Evolutionary conservation across 2,113 vertebrate genomes (phyloP).

Genomic region (Regulus satrapa): DNA sequence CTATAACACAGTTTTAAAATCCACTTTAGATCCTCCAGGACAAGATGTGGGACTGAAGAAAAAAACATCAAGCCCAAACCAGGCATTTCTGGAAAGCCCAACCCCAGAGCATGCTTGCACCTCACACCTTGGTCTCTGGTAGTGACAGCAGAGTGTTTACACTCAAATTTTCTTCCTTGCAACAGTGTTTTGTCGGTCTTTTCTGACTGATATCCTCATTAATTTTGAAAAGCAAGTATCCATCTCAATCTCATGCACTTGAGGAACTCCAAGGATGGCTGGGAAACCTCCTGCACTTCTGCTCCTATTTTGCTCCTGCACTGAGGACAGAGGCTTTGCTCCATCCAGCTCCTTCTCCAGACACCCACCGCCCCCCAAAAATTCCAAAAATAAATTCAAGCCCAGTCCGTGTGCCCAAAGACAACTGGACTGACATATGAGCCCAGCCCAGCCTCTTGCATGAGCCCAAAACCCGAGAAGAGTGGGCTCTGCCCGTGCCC

Average conservation of each 20-base stretch:
- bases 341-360: background rate
- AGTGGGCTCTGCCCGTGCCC: background rate
- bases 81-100: background rate
- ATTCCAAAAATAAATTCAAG: background rate
- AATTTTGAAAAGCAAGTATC: background rate
- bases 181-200: background rate
- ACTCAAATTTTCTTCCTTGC: background rate
- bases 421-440: background rate
- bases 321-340: background rate
- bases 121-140: background rate
- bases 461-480: background rate
- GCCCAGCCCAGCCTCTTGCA: fast-evolving
- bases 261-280: background rate
- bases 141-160: fast-evolving
- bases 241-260: background rate
- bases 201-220: background rate
- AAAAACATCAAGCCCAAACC: background rate
- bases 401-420: background rate
- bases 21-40: background rate
- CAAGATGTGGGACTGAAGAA: background rate
- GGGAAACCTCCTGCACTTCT: background rate
- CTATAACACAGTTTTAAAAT: background rate
- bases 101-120: fast-evolving
- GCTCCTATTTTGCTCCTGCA: background rate
- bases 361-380: background rate